These are phyloP conservation scores for Thermophis baileyi DNA, from an alignment of 2,113 vertebrate genomes.

Conservation along the genomic window DNA sequence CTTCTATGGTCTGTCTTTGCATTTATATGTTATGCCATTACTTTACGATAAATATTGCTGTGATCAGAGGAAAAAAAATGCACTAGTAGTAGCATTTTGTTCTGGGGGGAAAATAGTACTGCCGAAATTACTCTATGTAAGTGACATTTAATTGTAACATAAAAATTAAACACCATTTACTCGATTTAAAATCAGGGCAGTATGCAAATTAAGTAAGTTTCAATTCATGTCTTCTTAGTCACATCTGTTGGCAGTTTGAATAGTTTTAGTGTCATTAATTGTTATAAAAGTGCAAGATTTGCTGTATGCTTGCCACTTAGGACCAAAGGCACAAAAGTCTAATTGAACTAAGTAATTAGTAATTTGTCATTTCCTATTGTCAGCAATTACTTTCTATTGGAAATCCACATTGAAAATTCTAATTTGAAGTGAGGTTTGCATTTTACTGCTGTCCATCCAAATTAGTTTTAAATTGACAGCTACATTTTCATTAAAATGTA, in stretches of 20 bases:
- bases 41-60: constrained; percentile 64
- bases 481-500: constrained; percentile 78
- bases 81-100: constrained; percentile 56
- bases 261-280: constrained; percentile 86
- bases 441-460: constrained; percentile 85
- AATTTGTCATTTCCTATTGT: constrained; percentile 89
- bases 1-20: constrained; percentile 35
- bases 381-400: constrained; percentile 88
- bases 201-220: constrained; percentile 84
- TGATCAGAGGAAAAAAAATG: constrained; percentile 47
- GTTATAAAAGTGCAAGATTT: constrained; percentile 87
- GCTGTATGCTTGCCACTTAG: constrained; percentile 83
- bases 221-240: constrained; percentile 79
- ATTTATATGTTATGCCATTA: constrained; percentile 46
- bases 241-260: constrained; percentile 85
- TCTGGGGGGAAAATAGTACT: constrained; percentile 58
- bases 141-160: constrained; percentile 79
- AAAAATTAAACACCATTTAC: constrained; percentile 79
- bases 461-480: constrained; percentile 86
- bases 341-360: constrained; percentile 89
- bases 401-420: constrained; percentile 83
- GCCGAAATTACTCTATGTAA: constrained; percentile 62
- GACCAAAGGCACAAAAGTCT: constrained; percentile 88
- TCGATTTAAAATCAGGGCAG: constrained; percentile 73
- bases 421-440: constrained; percentile 84